Base-by-base conservation (phyloP, 2,888 invertebrate genomes). In the Cephonodes hylas region DNA sequence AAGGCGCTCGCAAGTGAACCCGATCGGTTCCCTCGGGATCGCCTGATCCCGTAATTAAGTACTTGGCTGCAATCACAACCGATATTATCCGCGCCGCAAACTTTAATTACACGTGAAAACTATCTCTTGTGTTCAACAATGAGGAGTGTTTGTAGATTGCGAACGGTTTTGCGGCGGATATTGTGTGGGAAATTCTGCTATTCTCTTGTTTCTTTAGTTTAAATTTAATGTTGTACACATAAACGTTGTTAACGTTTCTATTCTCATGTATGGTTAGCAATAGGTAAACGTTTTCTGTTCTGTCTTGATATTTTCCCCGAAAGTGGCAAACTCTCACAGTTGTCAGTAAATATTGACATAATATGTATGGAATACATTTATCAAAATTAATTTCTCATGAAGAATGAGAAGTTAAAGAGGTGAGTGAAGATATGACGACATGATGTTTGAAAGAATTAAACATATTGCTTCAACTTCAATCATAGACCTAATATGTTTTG, bases 21-120 rank as follows among this genome's bases (percentile, higher is more conserved):
- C 67, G 73, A 81, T 83, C 75, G 73, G 71, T 66, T 78, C 81
- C 77, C 80, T 58, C 57, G 77, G 75, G 81, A 79, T 70, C 67
- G 67, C 66, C 66, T 68, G 68, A 71, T 76, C 76, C 71, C 67
- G 82, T 87, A 88, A 88, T 88, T 85, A 89, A 88, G 85, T 83
- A 85, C 81, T 81, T 79, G 74, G 75, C 74, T 78, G 78, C 82
- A 81, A 85, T 87, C 81, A 81, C 79, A 79, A 73, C 76, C 79
- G 81, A 85, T 88, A 83, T 83, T 81, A 83, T 80, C 81, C 77
- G 69, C 66, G 69, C 77, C 66, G 75, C 81, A 79, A 85, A 87
- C 83, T 88, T 86, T 84, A 87, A 88, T 86, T 86, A 84, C 75
- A 77, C 74, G 75, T 79, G 74, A 76, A 76, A 76, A 79, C 77